These are phyloP conservation scores for Coregonus ussuriensis DNA, from an alignment of 2,797 vertebrate species.

Conservation along the genomic window DNA sequence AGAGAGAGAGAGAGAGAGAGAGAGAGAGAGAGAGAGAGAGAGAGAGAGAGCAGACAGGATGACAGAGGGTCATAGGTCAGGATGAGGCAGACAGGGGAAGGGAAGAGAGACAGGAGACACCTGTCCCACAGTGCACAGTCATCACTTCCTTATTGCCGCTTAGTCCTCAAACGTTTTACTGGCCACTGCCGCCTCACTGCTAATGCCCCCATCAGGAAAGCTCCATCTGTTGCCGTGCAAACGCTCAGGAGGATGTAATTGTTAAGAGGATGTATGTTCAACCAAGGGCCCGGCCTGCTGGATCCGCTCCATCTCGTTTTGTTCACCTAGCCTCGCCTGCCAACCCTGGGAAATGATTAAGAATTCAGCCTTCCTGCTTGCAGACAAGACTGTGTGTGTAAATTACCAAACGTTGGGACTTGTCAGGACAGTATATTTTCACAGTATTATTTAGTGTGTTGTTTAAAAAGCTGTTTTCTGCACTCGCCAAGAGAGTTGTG, in stretches of 20 bases:
- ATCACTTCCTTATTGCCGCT: constrained; percentile 46
- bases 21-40: not conserved
- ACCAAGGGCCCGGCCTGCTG: constrained; percentile 12
- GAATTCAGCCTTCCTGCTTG: constrained; percentile 1
- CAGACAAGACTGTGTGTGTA: not conserved
- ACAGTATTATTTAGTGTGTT: not conserved
- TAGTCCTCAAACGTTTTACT: constrained; percentile 11
- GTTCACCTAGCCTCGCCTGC: not conserved
- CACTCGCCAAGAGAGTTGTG: not conserved
- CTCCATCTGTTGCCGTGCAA: constrained; percentile 24
- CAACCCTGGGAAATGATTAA: not conserved
- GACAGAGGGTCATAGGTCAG: constrained; percentile 40
- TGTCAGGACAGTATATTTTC: not conserved
- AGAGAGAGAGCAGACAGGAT: constrained; percentile 31
- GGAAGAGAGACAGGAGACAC: constrained; percentile 48
- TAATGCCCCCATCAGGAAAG: constrained; percentile 23
- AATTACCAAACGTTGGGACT: not conserved
- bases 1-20: too few relatives aligned
- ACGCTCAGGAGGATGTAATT: constrained; percentile 22
- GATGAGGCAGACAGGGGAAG: constrained; percentile 45
- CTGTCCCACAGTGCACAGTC: constrained; percentile 48
- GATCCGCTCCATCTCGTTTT: constrained; percentile 13
- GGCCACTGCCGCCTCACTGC: constrained; percentile 5
- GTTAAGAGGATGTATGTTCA: constrained; percentile 18
- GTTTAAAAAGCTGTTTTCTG: not conserved